Base-by-base conservation (phyloP, 2,888 invertebrate genomes). In the Tortricodes alternella region DNA sequence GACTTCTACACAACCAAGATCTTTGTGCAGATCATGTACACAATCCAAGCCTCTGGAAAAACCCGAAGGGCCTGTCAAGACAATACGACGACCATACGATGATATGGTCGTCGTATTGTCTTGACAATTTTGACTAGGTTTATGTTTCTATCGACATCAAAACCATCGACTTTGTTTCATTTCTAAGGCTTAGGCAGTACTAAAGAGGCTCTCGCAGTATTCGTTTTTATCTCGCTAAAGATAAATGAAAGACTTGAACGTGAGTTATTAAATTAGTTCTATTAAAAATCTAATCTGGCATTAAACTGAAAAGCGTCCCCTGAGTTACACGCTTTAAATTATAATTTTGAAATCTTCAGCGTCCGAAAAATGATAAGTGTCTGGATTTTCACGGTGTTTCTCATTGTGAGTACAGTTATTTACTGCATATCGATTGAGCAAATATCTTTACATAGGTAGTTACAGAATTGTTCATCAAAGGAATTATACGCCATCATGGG, bases 351-450 rank as follows among this genome's bases (percentile, higher is more conserved):
- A 8, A 13, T 48, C 3, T 29, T 11, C 8, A 13, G 7, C 15
- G 24, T 38, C 27, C 23, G 16, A 41, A 38, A 57, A 11, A 68
- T 66, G 64, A 59, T 50, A 43, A 60, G 57, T 16, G 21, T 71
- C 34, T 67, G 57, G 59, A 55, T 71, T 48, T 48, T 71, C 46
- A 39, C 24, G 13, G 38, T 74, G 48, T 50, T 73, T 35, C 56
- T 70, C 9, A 19, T 66, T 60, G 78, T 78, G 53, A 75, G 78
- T 63, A 24, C 24, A 19, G 18, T 38, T 34, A 18, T 29, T 44
- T 44, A 32, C 35, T 37, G 8, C n/a, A n/a, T n/a, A n/a, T n/a
- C n/a, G n/a, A n/a, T n/a, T n/a, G 11, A 32, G 19, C 24, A 43
- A 51, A 34, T 23, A n/a, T n/a, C n/a, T n/a, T n/a, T n/a, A n/a